Conservation (phyloP, 2,113 vertebrate species). For the Sceloporus tristichus region DNA sequence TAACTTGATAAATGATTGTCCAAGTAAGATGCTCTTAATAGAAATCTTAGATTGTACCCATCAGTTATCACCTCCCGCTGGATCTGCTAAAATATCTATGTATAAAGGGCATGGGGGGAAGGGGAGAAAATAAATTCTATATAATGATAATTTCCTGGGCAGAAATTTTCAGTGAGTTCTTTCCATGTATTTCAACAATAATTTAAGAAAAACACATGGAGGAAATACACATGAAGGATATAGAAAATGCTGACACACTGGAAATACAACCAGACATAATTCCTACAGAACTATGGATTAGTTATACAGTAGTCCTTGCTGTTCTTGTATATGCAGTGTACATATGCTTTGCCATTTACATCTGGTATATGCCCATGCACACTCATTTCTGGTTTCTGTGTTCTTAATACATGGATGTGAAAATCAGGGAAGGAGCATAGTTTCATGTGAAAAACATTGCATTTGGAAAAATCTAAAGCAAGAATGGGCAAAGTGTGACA, state of each 20-base stretch:
- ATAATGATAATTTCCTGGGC: slow-evolving; percentile 3
- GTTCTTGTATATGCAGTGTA: too few relatives aligned
- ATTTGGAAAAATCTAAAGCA: too few relatives aligned
- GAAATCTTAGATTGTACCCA: slow-evolving; percentile 29
- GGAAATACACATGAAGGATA: slow-evolving; percentile 7
- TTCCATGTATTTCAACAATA: background rate
- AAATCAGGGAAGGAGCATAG: background rate
- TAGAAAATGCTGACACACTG: background rate
- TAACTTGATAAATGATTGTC: slow-evolving; percentile 10
- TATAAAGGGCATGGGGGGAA: background rate
- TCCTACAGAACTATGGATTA: background rate
- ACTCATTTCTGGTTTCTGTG: too few relatives aligned
- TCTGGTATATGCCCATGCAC: too few relatives aligned
- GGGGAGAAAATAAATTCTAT: background rate
- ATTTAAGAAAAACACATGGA: background rate
- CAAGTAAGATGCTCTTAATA: slow-evolving; percentile 28
- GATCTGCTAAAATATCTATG: background rate
- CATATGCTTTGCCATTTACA: too few relatives aligned
- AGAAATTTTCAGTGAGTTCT: background rate
- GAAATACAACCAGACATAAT: background rate
- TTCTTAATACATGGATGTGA: background rate
- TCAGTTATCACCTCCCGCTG: slow-evolving; percentile 10
- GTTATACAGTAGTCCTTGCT: background rate
- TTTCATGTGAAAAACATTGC: background rate
- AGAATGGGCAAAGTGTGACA: background rate